These are phyloP conservation scores for Lutraria lutraria DNA, from an alignment of 2,888 invertebrate genomes.

Conservation along the genomic window DNA sequence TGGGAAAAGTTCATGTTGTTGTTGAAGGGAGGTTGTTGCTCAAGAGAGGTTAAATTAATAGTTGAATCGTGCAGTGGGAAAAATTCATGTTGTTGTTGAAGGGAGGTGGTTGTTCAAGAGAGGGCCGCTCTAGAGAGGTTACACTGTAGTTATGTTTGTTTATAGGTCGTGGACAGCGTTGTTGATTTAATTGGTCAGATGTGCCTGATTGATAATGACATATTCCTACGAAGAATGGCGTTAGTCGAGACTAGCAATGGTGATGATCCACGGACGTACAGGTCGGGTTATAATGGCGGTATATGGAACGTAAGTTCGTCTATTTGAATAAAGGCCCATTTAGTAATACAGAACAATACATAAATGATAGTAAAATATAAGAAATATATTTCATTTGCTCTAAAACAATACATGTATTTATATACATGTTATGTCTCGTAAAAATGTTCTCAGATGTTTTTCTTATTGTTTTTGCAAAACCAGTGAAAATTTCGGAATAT, in stretches of 20 bases:
- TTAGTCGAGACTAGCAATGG: conserved; percentile 74
- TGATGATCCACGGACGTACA: conserved; percentile 64
- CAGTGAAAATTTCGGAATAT: too few relatives aligned
- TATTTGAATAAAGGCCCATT: background rate
- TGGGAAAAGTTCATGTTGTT: too few relatives aligned
- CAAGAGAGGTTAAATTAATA: too few relatives aligned
- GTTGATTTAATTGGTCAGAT: conserved; percentile 56
- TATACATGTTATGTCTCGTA: background rate
- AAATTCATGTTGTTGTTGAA: too few relatives aligned
- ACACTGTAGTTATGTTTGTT: background rate
- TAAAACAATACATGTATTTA: background rate
- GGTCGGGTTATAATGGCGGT: conserved; percentile 76
- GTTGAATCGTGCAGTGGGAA: too few relatives aligned
- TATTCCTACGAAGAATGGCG: conserved; percentile 70
- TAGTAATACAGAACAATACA: too few relatives aligned
- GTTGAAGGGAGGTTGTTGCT: too few relatives aligned
- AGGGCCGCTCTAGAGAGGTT: too few relatives aligned
- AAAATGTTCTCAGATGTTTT: background rate
- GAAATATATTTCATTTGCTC: too few relatives aligned
- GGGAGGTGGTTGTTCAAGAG: too few relatives aligned
- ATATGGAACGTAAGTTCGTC: conserved; percentile 78
- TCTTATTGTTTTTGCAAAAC: background rate
- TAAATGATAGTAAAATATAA: too few relatives aligned
- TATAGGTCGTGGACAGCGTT: conserved; percentile 61
- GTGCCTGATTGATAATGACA: conserved; percentile 61